These are phyloP conservation scores for Riptortus pedestris DNA, from an alignment of 1,140 invertebrate genomes.

Conservation along the genomic window DNA sequence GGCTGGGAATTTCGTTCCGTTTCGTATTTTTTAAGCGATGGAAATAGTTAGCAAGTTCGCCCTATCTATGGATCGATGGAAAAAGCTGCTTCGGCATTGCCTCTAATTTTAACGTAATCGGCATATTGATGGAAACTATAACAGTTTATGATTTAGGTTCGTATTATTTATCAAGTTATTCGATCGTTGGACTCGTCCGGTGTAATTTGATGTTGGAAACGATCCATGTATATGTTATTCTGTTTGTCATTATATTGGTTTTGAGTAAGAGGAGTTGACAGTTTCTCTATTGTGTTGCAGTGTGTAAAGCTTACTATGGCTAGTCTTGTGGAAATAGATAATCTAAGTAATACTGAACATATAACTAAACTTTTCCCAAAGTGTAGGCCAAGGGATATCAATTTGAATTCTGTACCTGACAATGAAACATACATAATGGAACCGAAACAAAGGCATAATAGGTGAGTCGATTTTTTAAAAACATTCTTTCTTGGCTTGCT, in stretches of 20 bases:
- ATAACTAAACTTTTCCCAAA: conserved; percentile 72
- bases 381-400: conserved; percentile 58
- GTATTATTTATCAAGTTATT: not conserved
- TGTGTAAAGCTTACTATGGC: conserved; percentile 25
- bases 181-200: not conserved
- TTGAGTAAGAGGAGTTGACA: not conserved
- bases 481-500: no score
- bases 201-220: not conserved
- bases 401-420: conserved; percentile 44
- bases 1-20: no score
- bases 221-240: not conserved
- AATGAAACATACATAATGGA: conserved; percentile 29
- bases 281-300: not conserved
- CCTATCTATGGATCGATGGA: conserved; percentile 17
- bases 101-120: not conserved
- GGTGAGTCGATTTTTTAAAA: no score
- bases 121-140: conserved; percentile 14
- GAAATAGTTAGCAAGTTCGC: no score
- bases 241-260: not conserved
- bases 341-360: conserved; percentile 49
- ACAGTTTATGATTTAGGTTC: not conserved
- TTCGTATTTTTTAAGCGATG: no score
- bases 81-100: not conserved
- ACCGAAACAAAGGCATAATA: conserved; percentile 20
- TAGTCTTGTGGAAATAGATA: conserved; percentile 31